These are phyloP conservation scores for Grallaria varia DNA, from an alignment of 2,113 vertebrate genomes.

Conservation along the genomic window DNA sequence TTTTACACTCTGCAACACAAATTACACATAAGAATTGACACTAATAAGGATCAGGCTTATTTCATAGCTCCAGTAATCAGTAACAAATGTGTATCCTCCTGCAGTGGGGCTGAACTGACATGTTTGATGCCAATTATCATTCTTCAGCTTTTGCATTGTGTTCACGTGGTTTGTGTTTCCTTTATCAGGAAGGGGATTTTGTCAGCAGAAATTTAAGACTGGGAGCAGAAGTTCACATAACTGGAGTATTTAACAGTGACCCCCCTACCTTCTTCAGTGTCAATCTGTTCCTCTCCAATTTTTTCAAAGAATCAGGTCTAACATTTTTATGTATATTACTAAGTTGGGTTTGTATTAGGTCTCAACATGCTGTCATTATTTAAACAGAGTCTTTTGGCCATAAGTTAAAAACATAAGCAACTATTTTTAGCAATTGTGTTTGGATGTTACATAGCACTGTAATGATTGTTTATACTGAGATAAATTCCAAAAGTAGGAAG, in stretches of 20 bases:
- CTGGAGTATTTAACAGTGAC: background rate
- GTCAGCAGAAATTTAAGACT: background rate
- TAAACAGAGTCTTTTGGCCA: background rate
- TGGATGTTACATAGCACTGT: constrained; percentile 33
- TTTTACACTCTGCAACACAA: constrained; percentile 83
- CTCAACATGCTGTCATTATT: background rate
- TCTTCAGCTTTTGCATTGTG: background rate
- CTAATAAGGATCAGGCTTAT: background rate
- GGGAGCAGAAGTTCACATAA: background rate
- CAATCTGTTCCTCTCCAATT: background rate
- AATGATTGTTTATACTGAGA: constrained; percentile 56
- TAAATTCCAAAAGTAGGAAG: constrained; percentile 54
- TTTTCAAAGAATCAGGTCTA: background rate
- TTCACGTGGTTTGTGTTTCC: background rate
- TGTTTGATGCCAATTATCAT: background rate
- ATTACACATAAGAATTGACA: background rate
- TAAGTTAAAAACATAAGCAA: constrained; percentile 43
- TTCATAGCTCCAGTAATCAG: background rate
- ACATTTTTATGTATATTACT: background rate
- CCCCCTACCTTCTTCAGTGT: background rate
- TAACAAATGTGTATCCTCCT: background rate
- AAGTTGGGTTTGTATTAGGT: background rate
- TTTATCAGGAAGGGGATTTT: background rate
- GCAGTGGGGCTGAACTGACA: background rate
- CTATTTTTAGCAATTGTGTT: constrained; percentile 58